These are phyloP conservation scores for Venturia canescens DNA, from an alignment of 1,140 invertebrate genomes.

Conservation along the genomic window DNA sequence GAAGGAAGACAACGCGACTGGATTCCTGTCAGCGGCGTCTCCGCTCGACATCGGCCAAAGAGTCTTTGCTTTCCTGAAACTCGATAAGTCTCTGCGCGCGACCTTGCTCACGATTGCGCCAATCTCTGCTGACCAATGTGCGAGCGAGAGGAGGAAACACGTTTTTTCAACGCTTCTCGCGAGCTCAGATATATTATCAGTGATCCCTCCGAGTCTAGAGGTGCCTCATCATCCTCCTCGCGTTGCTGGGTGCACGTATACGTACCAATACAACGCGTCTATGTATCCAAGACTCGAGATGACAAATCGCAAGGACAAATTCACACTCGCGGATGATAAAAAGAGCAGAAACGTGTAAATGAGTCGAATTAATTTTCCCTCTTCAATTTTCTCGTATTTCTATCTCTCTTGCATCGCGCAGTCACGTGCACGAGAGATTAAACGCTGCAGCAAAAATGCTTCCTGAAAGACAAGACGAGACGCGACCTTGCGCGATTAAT, in stretches of 20 bases:
- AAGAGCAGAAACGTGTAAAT: neutral
- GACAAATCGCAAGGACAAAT: neutral
- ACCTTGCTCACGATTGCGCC: conserved; percentile 32
- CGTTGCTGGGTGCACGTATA: conserved; percentile 1
- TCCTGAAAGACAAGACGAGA: conserved; percentile 50
- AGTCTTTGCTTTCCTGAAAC: conserved; percentile 21
- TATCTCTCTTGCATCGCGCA: neutral
- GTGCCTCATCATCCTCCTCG: conserved; percentile 12
- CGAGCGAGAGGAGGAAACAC: neutral
- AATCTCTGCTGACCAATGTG: conserved; percentile 7
- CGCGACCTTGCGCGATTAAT: conserved; percentile 50
- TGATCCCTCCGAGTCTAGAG: conserved; percentile 29
- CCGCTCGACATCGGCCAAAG: neutral
- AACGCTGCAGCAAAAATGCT: conserved; percentile 34
- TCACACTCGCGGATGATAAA: conserved; percentile 10
- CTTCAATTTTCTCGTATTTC: conserved; percentile 7
- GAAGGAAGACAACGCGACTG: neutral
- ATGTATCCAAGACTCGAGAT: conserved; percentile 18
- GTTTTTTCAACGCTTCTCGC: neutral
- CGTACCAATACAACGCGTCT: neutral
- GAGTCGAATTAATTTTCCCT: neutral
- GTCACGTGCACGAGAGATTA: neutral
- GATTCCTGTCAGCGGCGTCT: conserved; percentile 17
- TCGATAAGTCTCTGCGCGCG: conserved; percentile 22
- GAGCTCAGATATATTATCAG: conserved; percentile 29